These are phyloP conservation scores for Hydroisotoma schaefferi DNA, from an alignment of 2,888 invertebrate genomes.

Conservation along the genomic window DNA sequence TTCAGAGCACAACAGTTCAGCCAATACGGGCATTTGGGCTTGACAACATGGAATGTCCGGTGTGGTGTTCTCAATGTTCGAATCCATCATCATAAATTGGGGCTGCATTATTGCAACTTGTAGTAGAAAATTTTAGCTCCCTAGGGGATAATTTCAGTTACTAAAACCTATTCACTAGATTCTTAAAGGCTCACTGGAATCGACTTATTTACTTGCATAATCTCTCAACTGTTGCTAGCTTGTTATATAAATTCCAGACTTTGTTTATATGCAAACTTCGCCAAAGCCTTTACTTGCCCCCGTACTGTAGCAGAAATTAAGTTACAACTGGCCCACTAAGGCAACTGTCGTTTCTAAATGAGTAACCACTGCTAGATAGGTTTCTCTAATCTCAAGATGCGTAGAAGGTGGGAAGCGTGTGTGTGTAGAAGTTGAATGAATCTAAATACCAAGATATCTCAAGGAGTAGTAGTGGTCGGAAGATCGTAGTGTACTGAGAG, in stretches of 20 bases:
- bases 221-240: not conserved
- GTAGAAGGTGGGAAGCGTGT: too few species aligned
- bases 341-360: not conserved
- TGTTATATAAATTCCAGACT: too few species aligned
- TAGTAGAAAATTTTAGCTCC: not conserved
- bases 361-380: too few species aligned
- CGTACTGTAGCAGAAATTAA: too few species aligned
- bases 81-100: constrained; percentile 35
- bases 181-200: not conserved
- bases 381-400: too few species aligned
- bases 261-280: too few species aligned
- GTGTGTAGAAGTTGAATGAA: too few species aligned
- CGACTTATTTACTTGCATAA: not conserved
- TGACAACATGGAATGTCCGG: constrained; percentile 47
- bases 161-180: not conserved
- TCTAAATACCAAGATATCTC: too few species aligned
- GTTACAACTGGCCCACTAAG: too few species aligned
- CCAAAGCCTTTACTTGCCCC: too few species aligned
- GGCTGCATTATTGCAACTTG: constrained; percentile 39
- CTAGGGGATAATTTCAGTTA: not conserved
- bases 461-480: too few species aligned
- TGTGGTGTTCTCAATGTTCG: constrained; percentile 34
- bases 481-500: too few species aligned
- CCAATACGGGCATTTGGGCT: constrained; percentile 45
- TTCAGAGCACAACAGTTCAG: constrained; percentile 48